These are phyloP conservation scores for Leptobrachium leishanense DNA, from an alignment of 2,113 vertebrate species.

Conservation along the genomic window DNA sequence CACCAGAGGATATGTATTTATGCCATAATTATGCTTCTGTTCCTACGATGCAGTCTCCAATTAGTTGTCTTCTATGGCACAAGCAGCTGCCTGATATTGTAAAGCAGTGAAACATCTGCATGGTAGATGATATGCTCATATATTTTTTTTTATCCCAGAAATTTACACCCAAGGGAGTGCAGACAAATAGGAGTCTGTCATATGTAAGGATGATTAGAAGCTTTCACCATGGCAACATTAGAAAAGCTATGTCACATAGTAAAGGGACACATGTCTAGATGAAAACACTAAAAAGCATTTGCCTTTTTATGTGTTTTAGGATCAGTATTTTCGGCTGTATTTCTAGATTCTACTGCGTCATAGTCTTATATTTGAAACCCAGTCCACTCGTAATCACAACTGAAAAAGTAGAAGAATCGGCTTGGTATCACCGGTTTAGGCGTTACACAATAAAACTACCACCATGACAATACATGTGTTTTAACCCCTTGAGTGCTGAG, in stretches of 20 bases:
- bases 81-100: conserved; percentile 94
- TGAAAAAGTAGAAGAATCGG: conserved; percentile 73
- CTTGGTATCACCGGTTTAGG: conserved; percentile 64
- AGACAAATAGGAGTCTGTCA: conserved; percentile 88
- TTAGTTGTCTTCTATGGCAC: conserved; percentile 86
- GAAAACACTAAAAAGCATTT: conserved; percentile 75
- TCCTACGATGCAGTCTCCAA: conserved; percentile 85
- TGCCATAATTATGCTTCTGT: conserved; percentile 86
- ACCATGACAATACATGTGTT: conserved; percentile 61
- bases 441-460: conserved; percentile 51
- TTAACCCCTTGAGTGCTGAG: background rate
- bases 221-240: conserved; percentile 95
- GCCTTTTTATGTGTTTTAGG: conserved; percentile 69
- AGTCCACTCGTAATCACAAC: conserved; percentile 73
- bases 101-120: conserved; percentile 96
- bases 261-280: conserved; percentile 86
- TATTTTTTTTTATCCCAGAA: conserved; percentile 71
- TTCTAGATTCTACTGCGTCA: conserved; percentile 57
- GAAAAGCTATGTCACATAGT: conserved; percentile 90
- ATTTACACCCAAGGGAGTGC: conserved; percentile 83
- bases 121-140: conserved; percentile 86
- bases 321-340: conserved; percentile 43
- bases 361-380: conserved; percentile 73
- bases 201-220: conserved; percentile 90
- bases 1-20: conserved; percentile 89